Percentiles rank a stretch among this genome's conserved stretches.
These are phyloP conservation scores for Megathymus violae DNA, from an alignment of 1,140 invertebrate genomes.

Conservation along the genomic window DNA sequence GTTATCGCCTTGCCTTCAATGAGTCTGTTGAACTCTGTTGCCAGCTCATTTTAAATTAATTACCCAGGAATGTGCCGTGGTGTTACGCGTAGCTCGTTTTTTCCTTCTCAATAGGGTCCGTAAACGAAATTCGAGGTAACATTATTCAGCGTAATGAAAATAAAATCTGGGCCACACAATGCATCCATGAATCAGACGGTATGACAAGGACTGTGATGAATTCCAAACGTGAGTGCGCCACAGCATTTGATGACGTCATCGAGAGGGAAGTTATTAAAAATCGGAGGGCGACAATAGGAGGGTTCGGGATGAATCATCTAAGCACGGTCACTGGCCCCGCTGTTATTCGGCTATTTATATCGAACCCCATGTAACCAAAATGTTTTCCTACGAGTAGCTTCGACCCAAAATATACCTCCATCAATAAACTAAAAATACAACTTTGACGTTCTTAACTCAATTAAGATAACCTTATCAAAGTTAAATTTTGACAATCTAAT, in stretches of 20 bases:
- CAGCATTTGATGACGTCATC: slow-evolving; percentile 72
- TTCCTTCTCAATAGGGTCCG: slow-evolving; percentile 34
- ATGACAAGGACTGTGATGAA: slow-evolving; percentile 64
- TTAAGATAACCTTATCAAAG: background rate
- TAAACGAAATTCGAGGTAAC: slow-evolving; percentile 17
- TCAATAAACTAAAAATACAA: slow-evolving; percentile 10
- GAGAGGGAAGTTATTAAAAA: slow-evolving; percentile 62
- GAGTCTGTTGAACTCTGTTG: slow-evolving; percentile 46
- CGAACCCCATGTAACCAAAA: slow-evolving; percentile 50
- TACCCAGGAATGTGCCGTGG: slow-evolving; percentile 42
- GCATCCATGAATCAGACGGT: slow-evolving; percentile 68
- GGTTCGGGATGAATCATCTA: slow-evolving; percentile 80
- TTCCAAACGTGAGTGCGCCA: slow-evolving; percentile 59
- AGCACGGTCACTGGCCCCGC: slow-evolving; percentile 69
- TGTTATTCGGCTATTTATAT: slow-evolving; percentile 55
- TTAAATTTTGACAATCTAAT: no score
- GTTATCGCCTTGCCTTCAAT: slow-evolving; percentile 42
- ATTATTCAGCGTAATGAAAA: slow-evolving; percentile 48
- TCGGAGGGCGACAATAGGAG: slow-evolving; percentile 62
- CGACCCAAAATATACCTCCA: slow-evolving; percentile 9
- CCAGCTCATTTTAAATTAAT: slow-evolving; percentile 40
- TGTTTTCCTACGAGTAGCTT: slow-evolving; percentile 37
- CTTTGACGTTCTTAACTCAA: background rate
- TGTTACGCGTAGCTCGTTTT: slow-evolving; percentile 40
- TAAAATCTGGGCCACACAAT: slow-evolving; percentile 54